These are phyloP conservation scores for Enteromius unitaeniatus DNA, from an alignment of 2,797 vertebrate species.

Conservation along the genomic window DNA sequence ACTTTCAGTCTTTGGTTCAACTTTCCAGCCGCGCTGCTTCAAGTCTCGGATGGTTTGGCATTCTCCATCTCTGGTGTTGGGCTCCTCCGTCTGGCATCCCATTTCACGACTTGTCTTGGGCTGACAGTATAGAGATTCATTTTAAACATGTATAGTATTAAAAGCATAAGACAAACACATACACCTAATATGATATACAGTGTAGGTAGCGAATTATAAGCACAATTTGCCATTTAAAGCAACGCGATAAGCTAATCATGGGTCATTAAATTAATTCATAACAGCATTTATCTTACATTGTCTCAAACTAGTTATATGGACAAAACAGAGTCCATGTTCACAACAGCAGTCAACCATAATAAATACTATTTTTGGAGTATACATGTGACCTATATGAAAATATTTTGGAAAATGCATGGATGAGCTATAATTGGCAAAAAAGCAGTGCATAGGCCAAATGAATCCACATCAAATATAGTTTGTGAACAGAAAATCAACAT, in stretches of 20 bases:
- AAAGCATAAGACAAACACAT: neutral
- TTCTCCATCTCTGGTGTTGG: slow-evolving; percentile 16
- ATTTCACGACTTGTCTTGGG: slow-evolving; percentile 9
- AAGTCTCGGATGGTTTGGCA: slow-evolving; percentile 10
- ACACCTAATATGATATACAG: neutral
- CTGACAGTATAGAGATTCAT: neutral
- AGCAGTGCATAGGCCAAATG: neutral
- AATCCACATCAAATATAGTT: neutral
- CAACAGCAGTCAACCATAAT: neutral
- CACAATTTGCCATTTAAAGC: neutral
- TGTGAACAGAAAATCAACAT: neutral
- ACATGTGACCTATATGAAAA: neutral
- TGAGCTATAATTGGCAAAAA: neutral
- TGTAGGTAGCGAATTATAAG: neutral
- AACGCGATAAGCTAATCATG: neutral
- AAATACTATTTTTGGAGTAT: neutral
- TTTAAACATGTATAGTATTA: neutral
- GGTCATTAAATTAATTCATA: neutral
- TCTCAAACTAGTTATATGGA: neutral
- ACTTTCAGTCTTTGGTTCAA: slow-evolving; percentile 23
- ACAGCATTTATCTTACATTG: neutral
- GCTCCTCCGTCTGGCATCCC: slow-evolving; percentile 23
- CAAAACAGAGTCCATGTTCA: neutral
- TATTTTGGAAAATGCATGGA: neutral
- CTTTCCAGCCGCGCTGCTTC: slow-evolving; percentile 2